Percentiles rank a stretch among this genome's conserved stretches.
phyloP scores from a whole-genome alignment of 2,888 invertebrate genomes.

The Cryptus armator region DNA sequence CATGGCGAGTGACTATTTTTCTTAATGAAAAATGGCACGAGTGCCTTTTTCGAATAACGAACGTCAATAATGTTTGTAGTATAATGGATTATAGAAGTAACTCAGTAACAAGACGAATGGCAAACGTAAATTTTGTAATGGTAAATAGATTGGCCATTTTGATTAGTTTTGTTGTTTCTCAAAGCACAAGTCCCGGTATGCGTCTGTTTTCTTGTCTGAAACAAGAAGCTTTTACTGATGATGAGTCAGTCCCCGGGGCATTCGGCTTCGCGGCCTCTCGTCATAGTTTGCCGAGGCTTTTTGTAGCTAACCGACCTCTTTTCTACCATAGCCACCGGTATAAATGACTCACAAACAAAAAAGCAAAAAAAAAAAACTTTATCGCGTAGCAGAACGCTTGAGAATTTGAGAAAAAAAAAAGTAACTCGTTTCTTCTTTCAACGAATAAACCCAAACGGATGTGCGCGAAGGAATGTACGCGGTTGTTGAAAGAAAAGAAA shows the following conservation, averaged over 20 bases:
- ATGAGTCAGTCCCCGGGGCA: constrained; percentile 68
- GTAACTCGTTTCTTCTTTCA: not conserved
- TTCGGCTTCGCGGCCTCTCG: constrained; percentile 50
- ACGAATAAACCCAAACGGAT: constrained; percentile 45
- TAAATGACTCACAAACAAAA: not conserved
- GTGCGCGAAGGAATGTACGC: constrained; percentile 51
- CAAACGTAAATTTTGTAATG: not conserved
- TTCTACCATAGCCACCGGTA: constrained; percentile 23
- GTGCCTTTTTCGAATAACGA: not conserved
- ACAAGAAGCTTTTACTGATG: constrained; percentile 61
- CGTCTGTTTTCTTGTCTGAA: constrained; percentile 2
- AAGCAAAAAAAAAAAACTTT: constrained; percentile 18
- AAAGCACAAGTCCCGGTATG: not conserved
- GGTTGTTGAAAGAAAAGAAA: constrained; percentile 54
- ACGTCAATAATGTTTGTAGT: not conserved
- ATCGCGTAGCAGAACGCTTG: constrained; percentile 15
- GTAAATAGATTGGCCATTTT: not conserved
- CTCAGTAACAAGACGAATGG: no score
- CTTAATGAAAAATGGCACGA: no score
- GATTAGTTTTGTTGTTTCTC: not conserved
- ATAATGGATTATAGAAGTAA: no score
- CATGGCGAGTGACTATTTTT: no score
- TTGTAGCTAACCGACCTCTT: constrained; percentile 65
- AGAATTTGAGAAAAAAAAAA: constrained; percentile 32
- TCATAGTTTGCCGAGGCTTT: constrained; percentile 62